Percentiles rank a stretch among this genome's conserved stretches.
Conservation (phyloP, 2,797 vertebrate genomes). For the Galagoides demidoff region DNA sequence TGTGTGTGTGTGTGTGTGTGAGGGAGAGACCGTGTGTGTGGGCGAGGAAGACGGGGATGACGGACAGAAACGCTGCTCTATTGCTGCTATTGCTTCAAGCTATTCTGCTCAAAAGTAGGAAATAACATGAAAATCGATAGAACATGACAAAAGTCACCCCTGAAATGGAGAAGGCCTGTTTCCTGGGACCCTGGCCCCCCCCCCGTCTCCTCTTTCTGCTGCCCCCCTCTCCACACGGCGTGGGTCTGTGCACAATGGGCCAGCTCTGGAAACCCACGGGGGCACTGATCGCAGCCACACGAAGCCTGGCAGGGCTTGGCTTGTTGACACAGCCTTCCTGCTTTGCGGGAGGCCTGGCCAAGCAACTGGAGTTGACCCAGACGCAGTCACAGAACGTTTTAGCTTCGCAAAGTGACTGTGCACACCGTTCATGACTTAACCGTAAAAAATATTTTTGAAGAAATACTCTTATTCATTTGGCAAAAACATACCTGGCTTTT, state of each 20-base stretch:
- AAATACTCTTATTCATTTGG: not conserved
- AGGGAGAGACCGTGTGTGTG: not conserved
- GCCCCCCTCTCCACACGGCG: not conserved
- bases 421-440: not conserved
- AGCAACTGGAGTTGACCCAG: slow-evolving; percentile 36
- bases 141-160: slow-evolving; percentile 43
- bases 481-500: not conserved
- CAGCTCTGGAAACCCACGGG: not conserved
- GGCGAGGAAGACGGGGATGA: not conserved
- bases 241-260: not conserved
- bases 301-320: not conserved
- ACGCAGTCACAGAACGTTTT: not conserved
- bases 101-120: not conserved
- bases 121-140: slow-evolving; percentile 60
- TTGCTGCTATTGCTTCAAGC: not conserved
- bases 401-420: not conserved
- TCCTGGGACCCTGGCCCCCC: not conserved
- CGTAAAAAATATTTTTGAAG: slow-evolving; percentile 22
- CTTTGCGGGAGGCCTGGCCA: not conserved
- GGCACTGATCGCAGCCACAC: slow-evolving; percentile 15
- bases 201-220: not conserved
- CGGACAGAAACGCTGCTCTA: slow-evolving; percentile 7
- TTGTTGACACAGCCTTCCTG: slow-evolving; percentile 50
- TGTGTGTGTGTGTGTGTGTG: not conserved
- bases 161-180: accelerated